Conservation (phyloP, 2,113 vertebrate genomes). For the Pluvianellus socialis region DNA sequence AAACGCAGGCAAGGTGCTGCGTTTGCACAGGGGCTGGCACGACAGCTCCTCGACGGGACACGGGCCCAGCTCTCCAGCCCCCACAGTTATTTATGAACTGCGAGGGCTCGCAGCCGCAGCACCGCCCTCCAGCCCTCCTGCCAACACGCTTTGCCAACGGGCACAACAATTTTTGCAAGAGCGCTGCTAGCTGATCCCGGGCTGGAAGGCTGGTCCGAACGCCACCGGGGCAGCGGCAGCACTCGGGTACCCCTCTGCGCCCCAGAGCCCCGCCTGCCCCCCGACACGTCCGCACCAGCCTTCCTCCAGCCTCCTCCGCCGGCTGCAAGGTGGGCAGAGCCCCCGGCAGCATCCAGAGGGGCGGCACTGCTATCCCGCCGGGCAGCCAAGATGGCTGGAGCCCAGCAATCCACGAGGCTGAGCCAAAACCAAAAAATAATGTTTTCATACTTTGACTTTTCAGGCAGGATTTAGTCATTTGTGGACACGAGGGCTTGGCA, state of each 20-base stretch:
- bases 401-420: not conserved
- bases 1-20: not conserved
- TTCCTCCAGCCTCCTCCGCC: not conserved
- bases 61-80: not conserved
- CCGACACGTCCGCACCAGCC: not conserved
- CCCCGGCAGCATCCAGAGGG: not conserved
- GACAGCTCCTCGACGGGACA: not conserved
- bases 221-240: accelerated
- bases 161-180: not conserved
- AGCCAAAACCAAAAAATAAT: conserved; percentile 53
- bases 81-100: not conserved
- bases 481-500: conserved; percentile 47
- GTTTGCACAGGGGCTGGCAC: not conserved
- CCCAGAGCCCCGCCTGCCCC: not conserved
- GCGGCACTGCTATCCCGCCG: not conserved
- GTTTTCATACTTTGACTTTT: conserved; percentile 51
- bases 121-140: not conserved
- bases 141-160: not conserved
- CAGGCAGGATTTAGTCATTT: conserved; percentile 61
- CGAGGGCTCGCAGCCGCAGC: not conserved
- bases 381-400: not conserved
- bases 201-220: accelerated
- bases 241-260: not conserved
- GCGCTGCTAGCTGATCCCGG: not conserved
- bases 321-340: not conserved